These are phyloP conservation scores for Phrixothrix hirtus DNA, from an alignment of 2,888 invertebrate species.

Conservation along the genomic window DNA sequence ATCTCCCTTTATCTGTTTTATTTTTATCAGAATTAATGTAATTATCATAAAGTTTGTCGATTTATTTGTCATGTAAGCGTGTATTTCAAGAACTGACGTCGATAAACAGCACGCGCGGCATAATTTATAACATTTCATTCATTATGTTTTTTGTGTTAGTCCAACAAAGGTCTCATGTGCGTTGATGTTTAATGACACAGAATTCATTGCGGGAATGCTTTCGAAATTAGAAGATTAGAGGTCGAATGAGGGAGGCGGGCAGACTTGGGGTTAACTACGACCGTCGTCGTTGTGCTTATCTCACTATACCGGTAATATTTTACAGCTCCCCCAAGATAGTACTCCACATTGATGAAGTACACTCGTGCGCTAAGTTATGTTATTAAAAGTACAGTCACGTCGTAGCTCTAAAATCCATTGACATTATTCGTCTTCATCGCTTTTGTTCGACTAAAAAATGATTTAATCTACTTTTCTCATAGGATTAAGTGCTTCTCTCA, in stretches of 20 bases:
- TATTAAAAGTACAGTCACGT: constrained; percentile 28
- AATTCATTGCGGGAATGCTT: constrained; percentile 29
- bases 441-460: too few species aligned
- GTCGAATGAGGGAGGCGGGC: constrained; percentile 21
- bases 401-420: background rate
- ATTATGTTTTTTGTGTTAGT: background rate
- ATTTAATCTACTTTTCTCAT: too few species aligned
- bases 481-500: too few species aligned
- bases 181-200: constrained; percentile 28
- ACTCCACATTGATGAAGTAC: constrained; percentile 29
- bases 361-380: constrained; percentile 22
- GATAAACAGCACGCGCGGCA: background rate
- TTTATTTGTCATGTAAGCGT: too few species aligned
- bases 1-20: too few species aligned
- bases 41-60: too few species aligned
- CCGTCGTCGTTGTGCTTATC: constrained; percentile 30
- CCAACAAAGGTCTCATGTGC: constrained; percentile 6
- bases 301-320: constrained; percentile 31
- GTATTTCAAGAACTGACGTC: background rate
- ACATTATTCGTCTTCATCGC: too few species aligned
- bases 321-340: constrained; percentile 31
- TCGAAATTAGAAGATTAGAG: constrained; percentile 34
- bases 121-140: background rate
- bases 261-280: constrained; percentile 19
- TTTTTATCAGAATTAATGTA: too few species aligned